Evolutionary conservation across 2,888 invertebrate genomes (phyloP), one percentile per base, ranked within the genome.

Genomic region (Anticlea derivata): DNA sequence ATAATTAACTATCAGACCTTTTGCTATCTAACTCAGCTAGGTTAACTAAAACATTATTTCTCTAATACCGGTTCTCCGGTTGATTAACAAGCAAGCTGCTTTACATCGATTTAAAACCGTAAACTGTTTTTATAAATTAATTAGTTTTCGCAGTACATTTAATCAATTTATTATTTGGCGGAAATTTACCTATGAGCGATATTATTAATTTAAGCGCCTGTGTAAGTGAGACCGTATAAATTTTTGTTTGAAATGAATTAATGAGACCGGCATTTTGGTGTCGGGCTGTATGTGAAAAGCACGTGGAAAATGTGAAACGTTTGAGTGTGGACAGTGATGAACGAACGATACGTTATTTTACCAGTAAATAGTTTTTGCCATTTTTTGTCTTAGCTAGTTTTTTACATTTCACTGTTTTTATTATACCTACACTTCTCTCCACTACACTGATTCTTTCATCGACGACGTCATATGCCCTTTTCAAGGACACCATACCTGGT

Each of bases 261-360:
- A 78, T 75, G 78, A 75, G 74, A 75, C 71, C 68, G 65, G 68
- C 69, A 75, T 68, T n/a, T n/a, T 73, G 69, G 69, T 70, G 67
- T 68, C 66, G 70, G 69, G 69, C n/a, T n/a, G 74, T 71, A 68
- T 70, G 72, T 30, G 34, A 24, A 41, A 29, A 23, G 48, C 40
- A 34, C 24, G 30, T 30, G 35, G 38, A 38, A 38, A 17, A 33
- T 29, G 30, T 24, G 13, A 11, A 33, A n/a, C 7, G 33, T 8
- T 4, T 24, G 31, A 39, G 20, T 10, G n/a, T 20, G 11, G 29
- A 17, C 39, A 22, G 5, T 12, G 29, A 6, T 13, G n/a, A 17
- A 17, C 4, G 24, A 20, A 44, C 44, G 29, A 20, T 11, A 33
- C 12, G 10, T 23, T 37, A 24, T 35, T 24, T 6, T 3, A 26